Evolutionary conservation across 2,113 vertebrate genomes (phyloP), one percentile per base, ranked within the genome.

Genomic region (Thryonomys swinderianus): DNA sequence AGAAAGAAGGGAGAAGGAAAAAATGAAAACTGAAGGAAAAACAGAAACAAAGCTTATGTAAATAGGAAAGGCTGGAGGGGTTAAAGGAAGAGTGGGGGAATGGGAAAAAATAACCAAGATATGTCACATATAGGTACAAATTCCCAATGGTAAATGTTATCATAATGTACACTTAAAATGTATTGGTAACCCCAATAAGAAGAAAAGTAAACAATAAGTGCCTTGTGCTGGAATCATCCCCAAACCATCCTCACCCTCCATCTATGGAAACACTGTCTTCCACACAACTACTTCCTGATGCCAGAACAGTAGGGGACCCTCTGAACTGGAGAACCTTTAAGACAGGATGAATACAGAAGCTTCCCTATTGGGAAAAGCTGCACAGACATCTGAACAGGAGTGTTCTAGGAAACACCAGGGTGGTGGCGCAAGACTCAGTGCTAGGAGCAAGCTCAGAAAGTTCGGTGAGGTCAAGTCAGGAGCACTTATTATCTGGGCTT

Each of bases 401-500:
- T 25, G 5, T 11, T 82, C 11, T 40, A 27, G 9, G 4, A 27
- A 64, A 48, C 18, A 25, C 4, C 23, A 55, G 21, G 5, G 5
- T n/a, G n/a, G n/a, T n/a, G n/a, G n/a, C n/a, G n/a, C 11, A 32
- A n/a, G 30, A 5, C 16, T 8, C 53, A 0, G 20, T 42, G 25
- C 30, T 3, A 48, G 51, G 11, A 59, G 3, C 34, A 27, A 67
- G 30, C 5, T 1, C 12, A 7, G 37, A n/a, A 48, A 23, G 17
- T 8, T 53, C 0, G 4, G 12, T 12, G 5, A 1, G 10, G 3
- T 20, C n/a, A 5, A 7, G 14, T 27, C 32, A 1, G 7, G 73
- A 25, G 42, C 37, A 32, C 27, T 30, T 11, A 5, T 48, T 17
- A 11, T 6, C 42, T 18, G 10, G 48, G 21, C 48, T 34, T 62